phyloP scores from a whole-genome alignment of 2,888 invertebrate genomes.

The Zaprionus obscuricornis region DNA sequence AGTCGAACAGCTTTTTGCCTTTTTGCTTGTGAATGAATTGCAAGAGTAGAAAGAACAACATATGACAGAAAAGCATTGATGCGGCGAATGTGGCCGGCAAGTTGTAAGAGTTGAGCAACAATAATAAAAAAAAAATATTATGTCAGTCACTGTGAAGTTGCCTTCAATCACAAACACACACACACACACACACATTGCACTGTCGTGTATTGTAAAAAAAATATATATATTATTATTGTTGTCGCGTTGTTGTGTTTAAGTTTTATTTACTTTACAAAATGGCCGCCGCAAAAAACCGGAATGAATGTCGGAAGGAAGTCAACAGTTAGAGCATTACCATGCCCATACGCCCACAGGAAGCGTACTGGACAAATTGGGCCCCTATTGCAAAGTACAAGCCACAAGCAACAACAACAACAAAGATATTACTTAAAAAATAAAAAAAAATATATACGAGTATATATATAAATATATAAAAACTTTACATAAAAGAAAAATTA shows the following conservation, averaged over 20 bases:
- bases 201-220: conserved; percentile 1
- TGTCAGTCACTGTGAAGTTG: conserved; percentile 42
- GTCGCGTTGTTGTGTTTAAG: conserved; percentile 21
- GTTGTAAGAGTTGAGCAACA: conserved; percentile 34
- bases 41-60: neutral
- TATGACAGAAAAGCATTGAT: conserved; percentile 14
- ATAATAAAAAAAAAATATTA: conserved; percentile 54
- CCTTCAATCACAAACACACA: conserved; percentile 9
- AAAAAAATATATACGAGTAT: neutral
- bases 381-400: conserved; percentile 19
- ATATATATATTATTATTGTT: conserved; percentile 32
- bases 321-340: conserved; percentile 49
- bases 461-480: conserved; percentile 10
- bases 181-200: neutral
- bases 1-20: conserved; percentile 11
- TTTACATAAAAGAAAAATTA: conserved; percentile 30
- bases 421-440: neutral
- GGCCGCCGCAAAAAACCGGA: conserved; percentile 38
- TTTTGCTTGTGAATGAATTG: conserved; percentile 44
- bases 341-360: conserved; percentile 46
- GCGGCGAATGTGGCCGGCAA: conserved; percentile 24
- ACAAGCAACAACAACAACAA: neutral
- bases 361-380: conserved; percentile 62
- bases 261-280: conserved; percentile 47
- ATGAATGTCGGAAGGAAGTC: conserved; percentile 61